Base-by-base conservation (phyloP, 2,888 invertebrate genomes). In the Leptinotarsa rubiginosa region DNA sequence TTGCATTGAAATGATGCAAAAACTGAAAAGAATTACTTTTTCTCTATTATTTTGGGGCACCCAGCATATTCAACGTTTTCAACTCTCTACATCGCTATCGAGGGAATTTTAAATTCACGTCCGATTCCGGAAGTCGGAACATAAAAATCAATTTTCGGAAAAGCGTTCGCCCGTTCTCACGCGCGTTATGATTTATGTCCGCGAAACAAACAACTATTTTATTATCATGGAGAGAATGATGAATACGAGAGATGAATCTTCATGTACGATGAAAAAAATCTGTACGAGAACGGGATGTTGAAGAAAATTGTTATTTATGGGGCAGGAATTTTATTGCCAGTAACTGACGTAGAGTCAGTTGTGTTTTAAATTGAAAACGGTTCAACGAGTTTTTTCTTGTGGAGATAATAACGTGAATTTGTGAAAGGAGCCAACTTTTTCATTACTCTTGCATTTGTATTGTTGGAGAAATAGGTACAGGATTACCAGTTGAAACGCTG, bases 1-100 rank as follows among this genome's bases (percentile, higher is more conserved):
- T n/a, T n/a, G n/a, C n/a, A n/a, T n/a, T n/a, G n/a, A n/a, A n/a
- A n/a, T n/a, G n/a, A n/a, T n/a, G n/a, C n/a, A n/a, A 20, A 20
- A 25, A 25, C 31, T 41, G 41, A 41, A 41, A 10, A 3, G 10
- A 41, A 41, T 41, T 41, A 41, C 10, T 10, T 1, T 31, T 10
- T 41, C 5, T 41, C 3, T 10, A 41, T 41, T 41, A 7, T 10
- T 10, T 41, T 3, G 10, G 10, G 2, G 10, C 12, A 2, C 41
- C 2, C 41, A 10, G 80, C 80, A 81, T 81, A 81, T 81, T 81
- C 80, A 81, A 81, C 80, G 78, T 79, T 79, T 80, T 77, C 73
- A 79, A 81, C 78, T 79, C 78, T 75, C 78, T 59, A 13, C 18
- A 54, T 68, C 47, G 54, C 15, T 47, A 59, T 69, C 65, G 47